Evolutionary conservation across 2,113 vertebrate species (phyloP).

Genomic region (Datnioides undecimradiatus): DNA sequence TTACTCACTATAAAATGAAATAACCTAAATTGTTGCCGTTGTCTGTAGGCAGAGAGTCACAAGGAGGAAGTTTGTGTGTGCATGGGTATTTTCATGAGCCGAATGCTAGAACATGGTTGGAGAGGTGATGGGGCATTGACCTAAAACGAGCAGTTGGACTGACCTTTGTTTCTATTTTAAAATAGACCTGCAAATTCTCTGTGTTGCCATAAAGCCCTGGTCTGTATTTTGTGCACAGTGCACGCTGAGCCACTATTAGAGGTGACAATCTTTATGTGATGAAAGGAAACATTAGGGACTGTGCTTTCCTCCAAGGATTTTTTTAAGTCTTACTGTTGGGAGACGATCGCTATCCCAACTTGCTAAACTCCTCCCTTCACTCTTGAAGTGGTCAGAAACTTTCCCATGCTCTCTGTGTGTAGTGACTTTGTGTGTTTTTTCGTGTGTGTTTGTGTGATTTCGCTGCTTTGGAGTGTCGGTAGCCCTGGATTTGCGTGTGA

Average conservation of each 20-base stretch:
- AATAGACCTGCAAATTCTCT: not conserved
- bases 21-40: not conserved
- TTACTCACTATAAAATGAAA: too few species aligned
- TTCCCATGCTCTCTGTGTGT: slow-evolving; percentile 78
- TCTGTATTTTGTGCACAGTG: not conserved
- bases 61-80: too few species aligned
- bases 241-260: not conserved
- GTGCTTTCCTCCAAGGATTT: not conserved
- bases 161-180: not conserved
- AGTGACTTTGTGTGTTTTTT: slow-evolving; percentile 64
- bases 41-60: too few species aligned
- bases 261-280: not conserved
- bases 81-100: too few species aligned
- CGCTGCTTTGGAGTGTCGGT: slow-evolving; percentile 59
- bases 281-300: not conserved
- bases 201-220: not conserved
- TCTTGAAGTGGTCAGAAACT: slow-evolving; percentile 68
- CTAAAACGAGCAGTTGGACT: not conserved
- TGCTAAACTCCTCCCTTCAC: slow-evolving; percentile 28
- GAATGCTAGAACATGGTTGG: too few species aligned
- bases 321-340: slow-evolving; percentile 28
- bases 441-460: slow-evolving; percentile 63
- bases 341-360: slow-evolving; percentile 10
- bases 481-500: slow-evolving; percentile 79
- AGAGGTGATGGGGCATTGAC: not conserved